Base-by-base conservation (phyloP, 2,888 invertebrate genomes). In the Eucera pruinosa region DNA sequence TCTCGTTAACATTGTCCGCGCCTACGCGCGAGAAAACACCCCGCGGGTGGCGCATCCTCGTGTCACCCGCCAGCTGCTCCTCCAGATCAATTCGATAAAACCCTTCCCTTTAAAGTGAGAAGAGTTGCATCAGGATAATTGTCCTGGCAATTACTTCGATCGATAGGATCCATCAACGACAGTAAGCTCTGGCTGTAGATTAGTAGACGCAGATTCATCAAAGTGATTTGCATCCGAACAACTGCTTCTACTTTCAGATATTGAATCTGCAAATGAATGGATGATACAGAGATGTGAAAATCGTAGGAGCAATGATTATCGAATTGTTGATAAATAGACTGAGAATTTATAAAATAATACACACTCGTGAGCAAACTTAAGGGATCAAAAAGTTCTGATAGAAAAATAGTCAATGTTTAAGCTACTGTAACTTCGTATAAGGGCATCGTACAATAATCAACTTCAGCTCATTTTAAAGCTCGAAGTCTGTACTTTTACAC, bases 1-100 rank as follows among this genome's bases (percentile, higher is more conserved):
- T 60, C 82, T 80, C 80, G 85, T 82, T 84, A 81, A 81, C 77
- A 68, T 78, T 76, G 82, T 76, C 72, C 80, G 60, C 78, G 81
- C 82, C 78, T 75, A 78, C 78, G 72, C 68, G 81, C 82, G 81
- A 78, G 82, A 76, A 78, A 72, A 78, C 55, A 75, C 78, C 41
- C 83, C 73, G 50, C 82, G 65, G 85, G 86, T 74, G 85, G 85
- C 70, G 76, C 61, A 71, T 78, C 74, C 45, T 64, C 74, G 76
- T 80, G 78, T 83, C 80, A 80, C 58, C 77, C 70, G 71, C 69
- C 68, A 62, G 68, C 48, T 64, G 68, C 64, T 71, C 62, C 66
- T 76, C 78, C 67, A 77, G 81, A 83, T 80, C 73, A 65, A 20
- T 9, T 47, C 80, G 83, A 84, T 84, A 85, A 81, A 80, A 39